phyloP scores from a whole-genome alignment of 2,888 invertebrate species.

The Leptopilina drosophilae region DNA sequence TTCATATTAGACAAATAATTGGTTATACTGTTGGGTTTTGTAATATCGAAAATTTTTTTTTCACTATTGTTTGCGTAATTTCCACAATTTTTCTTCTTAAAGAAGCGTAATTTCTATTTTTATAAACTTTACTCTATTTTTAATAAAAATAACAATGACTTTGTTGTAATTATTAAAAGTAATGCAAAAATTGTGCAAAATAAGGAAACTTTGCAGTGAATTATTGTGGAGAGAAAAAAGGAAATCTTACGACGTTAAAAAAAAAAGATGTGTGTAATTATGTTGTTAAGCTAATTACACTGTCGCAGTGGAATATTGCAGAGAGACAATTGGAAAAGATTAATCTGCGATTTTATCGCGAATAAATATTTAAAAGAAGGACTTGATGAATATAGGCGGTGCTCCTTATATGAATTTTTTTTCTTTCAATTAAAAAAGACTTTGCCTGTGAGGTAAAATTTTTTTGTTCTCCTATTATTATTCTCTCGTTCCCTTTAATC shows the following conservation, averaged over 20 bases:
- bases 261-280: neutral
- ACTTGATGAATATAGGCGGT: slow-evolving; percentile 2
- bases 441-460: too few species aligned
- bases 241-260: neutral
- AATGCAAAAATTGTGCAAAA: neutral
- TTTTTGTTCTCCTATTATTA: too few species aligned
- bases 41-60: too few species aligned
- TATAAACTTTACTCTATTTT: too few species aligned
- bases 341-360: slow-evolving; percentile 8
- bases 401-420: neutral
- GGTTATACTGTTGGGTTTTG: too few species aligned
- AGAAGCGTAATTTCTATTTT: too few species aligned
- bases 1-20: too few species aligned
- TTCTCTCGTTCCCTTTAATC: too few species aligned
- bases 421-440: neutral
- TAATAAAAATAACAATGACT: too few species aligned
- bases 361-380: neutral
- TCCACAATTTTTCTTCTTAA: too few species aligned
- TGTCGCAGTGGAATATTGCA: neutral
- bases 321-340: neutral
- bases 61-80: too few species aligned
- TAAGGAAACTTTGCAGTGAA: neutral
- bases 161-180: neutral
- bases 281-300: slow-evolving; percentile 14
- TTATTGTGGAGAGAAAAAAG: neutral